Evolutionary conservation across 1,140 invertebrate species (phyloP), one percentile per base, ranked within the genome.

Genomic region (Spodoptera litura): DNA sequence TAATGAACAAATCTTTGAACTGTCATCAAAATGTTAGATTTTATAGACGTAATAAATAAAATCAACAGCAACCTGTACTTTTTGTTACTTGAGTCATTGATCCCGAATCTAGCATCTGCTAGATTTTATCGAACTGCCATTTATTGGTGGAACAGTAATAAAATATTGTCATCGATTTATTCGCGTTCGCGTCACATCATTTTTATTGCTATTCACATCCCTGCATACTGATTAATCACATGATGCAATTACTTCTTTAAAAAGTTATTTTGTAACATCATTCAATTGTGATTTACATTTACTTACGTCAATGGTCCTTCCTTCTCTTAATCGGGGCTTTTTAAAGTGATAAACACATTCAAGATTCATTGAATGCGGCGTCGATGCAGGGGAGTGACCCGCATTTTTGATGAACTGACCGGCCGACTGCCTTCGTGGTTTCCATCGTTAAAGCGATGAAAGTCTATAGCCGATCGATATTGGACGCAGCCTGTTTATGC

Each of bases 321-420:
- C 68, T 56, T 15, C 27, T 35, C 8, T 53, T 70, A 52, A 31
- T 53, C 52, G 68, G 20, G 51, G 12, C 11, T 56, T 74, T 74
- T 51, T 35, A n/a, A 59, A 20, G 71, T 61, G n/a, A 25, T 27
- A 74, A 59, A 74, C 58, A 20, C 13, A 58, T 58, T 20, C 38
- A 27, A 61, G 15, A 74, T 74, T 74, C 31, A 38, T 56, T 56
- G 13, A 71, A 56, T 38, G 53, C 31, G 44, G 52, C 53, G 52
- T 49, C 55, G 20, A 31, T 51, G 55, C 55, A 74, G 55, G 51
- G 20, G 44, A 44, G 44, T 74, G 38, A 38, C 53, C 27, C 4
- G 56, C 71, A 74, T 74, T 59, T 49, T 74, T 58, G 55, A 61
- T 74, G 56, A 74, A 74, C 56, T 56, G 20, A 11, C 25, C 15